Evolutionary conservation across 2,797 vertebrate species (phyloP), one percentile per base, ranked within the genome.

Genomic region (Enteromius unitaeniatus): DNA sequence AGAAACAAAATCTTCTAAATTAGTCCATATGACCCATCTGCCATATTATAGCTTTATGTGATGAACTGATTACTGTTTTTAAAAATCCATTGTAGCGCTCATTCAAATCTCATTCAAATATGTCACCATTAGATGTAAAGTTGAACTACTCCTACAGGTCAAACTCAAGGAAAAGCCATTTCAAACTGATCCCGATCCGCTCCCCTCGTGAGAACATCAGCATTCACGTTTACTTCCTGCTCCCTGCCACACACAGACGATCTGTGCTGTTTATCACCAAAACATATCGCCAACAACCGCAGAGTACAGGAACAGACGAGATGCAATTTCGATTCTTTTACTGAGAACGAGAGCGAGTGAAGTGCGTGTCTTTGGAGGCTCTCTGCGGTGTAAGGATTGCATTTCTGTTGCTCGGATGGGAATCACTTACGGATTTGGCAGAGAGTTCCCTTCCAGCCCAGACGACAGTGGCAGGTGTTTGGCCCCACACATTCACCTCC

Each of bases 371-470:
- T 53, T 70, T 40, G 53, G 79, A 60, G 51, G 26, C 42, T 72
- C 28, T 1, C 40, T 69, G 65, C 19, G 47, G 65, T 69, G 37
- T 28, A 55, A 60, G 11, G 7, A 60, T 72, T 74, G 19, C 15
- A 55, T 76, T 31, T 64, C 65, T 8, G 47, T 40, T 26, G 15
- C 17, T 62, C 3, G 23, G 14, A 45, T 17, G 9, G 23, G 67
- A 62, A 23, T 79, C 49, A 95, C 92, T 95, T 91, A 95, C 92
- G 91, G 68, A 90, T 95, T 84, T 96, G 94, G 81, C 94, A 95
- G 47, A 91, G 85, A 76, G 65, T 85, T 75, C 95, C 93, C 11
- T 55, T 88, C 95, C 93, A 96, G 6, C 91, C 95, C 11, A 58
- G 58, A 0, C 76, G 0, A 45, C 93, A 95, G 87, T 89, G 88